phyloP scores from a whole-genome alignment of 2,797 vertebrate genomes.

The Micrastur ruficollis region DNA sequence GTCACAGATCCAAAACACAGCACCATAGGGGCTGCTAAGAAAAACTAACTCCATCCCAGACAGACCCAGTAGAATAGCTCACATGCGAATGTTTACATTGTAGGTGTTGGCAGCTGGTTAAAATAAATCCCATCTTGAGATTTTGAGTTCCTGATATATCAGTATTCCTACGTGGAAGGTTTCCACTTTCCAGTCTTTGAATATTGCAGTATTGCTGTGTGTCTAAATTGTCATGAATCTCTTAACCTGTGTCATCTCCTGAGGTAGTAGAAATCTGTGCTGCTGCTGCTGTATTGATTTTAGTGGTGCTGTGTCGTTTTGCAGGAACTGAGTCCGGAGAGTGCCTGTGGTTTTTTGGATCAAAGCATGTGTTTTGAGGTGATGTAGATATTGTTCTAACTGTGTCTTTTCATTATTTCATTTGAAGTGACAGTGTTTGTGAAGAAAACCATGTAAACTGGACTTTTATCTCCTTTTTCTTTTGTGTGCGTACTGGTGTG shows the following conservation, averaged over 20 bases:
- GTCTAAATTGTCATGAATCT: not conserved
- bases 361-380: not conserved
- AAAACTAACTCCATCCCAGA: not conserved
- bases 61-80: not conserved
- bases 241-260: not conserved
- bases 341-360: not conserved
- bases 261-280: not conserved
- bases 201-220: not conserved
- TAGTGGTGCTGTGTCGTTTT: not conserved
- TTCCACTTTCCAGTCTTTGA: not conserved
- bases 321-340: not conserved
- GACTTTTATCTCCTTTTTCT: not conserved
- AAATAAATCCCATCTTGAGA: not conserved
- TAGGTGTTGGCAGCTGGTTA: not conserved
- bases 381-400: not conserved
- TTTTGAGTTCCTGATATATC: not conserved
- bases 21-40: not conserved
- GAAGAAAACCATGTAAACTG: not conserved
- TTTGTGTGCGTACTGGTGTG: not conserved
- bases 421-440: not conserved
- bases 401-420: not conserved
- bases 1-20: not conserved
- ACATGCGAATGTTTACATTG: not conserved
- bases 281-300: not conserved
- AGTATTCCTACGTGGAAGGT: rapidly evolving